Evolutionary conservation across 2,888 invertebrate species (phyloP).

Genomic region (Lottia gigantea): DNA sequence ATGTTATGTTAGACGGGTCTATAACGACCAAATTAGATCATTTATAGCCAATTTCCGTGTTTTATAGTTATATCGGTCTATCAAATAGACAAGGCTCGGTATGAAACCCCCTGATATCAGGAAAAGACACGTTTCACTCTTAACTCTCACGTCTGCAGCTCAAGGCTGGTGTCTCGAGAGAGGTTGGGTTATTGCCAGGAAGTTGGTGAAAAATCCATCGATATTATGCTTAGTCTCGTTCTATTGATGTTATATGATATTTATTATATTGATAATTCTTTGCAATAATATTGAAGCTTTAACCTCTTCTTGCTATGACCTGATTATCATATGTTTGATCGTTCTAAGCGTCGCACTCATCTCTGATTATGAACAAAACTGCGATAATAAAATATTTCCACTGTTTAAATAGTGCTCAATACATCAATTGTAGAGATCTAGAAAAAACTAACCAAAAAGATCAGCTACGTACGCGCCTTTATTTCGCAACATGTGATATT

Average conservation of each 20-base stretch:
- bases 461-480: too few relatives aligned
- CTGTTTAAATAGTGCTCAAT: too few relatives aligned
- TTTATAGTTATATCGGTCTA: conserved; percentile 1
- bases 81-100: not conserved
- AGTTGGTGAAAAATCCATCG: not conserved
- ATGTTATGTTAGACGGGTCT: not conserved
- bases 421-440: too few relatives aligned
- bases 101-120: not conserved
- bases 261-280: not conserved
- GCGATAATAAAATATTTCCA: too few relatives aligned
- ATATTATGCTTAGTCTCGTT: conserved; percentile 5
- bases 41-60: conserved; percentile 1
- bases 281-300: too few relatives aligned
- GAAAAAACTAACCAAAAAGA: too few relatives aligned
- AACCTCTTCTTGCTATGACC: too few relatives aligned
- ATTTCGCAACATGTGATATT: too few relatives aligned
- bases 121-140: not conserved
- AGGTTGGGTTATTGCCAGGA: not conserved
- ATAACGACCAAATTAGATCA: conserved; percentile 1
- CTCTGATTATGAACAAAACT: too few relatives aligned
- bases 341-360: too few relatives aligned
- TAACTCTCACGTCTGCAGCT: not conserved
- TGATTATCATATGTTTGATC: too few relatives aligned
- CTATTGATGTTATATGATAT: not conserved
- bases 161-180: not conserved